phyloP scores from a whole-genome alignment of 2,888 invertebrate species.

The Metacarcinus magister region DNA sequence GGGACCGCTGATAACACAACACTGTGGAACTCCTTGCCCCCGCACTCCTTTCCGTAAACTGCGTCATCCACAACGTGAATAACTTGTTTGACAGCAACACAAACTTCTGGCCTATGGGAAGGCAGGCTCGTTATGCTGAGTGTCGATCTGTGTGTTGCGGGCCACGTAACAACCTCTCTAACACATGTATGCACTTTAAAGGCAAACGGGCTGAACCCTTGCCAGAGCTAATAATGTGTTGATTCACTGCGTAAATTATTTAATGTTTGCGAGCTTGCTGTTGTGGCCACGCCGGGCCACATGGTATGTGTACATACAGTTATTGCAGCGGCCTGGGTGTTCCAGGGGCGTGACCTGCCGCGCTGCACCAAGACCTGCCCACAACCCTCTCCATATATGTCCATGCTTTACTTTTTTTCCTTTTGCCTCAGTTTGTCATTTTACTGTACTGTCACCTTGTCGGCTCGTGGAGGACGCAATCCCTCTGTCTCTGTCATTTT shows the following conservation, averaged over 20 bases:
- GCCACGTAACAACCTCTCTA: not conserved
- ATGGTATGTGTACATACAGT: conserved; percentile 32
- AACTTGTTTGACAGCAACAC: not conserved
- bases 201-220: not conserved
- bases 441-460: conserved; percentile 27
- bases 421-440: not conserved
- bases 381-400: not conserved
- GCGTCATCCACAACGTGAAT: not conserved
- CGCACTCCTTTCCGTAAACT: not conserved
- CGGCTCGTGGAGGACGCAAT: not conserved
- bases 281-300: not conserved
- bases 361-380: not conserved
- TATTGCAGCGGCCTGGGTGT: conserved; percentile 14
- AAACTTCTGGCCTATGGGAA: not conserved
- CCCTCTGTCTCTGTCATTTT: conserved; percentile 38
- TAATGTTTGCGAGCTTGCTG: not conserved
- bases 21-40: not conserved
- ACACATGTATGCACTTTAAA: not conserved
- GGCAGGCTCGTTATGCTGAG: not conserved
- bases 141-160: not conserved
- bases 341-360: not conserved
- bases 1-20: not conserved
- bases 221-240: not conserved
- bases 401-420: not conserved
- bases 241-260: conserved; percentile 11